Conservation (phyloP, 2,797 vertebrate genomes). For the Lithobates pipiens region DNA sequence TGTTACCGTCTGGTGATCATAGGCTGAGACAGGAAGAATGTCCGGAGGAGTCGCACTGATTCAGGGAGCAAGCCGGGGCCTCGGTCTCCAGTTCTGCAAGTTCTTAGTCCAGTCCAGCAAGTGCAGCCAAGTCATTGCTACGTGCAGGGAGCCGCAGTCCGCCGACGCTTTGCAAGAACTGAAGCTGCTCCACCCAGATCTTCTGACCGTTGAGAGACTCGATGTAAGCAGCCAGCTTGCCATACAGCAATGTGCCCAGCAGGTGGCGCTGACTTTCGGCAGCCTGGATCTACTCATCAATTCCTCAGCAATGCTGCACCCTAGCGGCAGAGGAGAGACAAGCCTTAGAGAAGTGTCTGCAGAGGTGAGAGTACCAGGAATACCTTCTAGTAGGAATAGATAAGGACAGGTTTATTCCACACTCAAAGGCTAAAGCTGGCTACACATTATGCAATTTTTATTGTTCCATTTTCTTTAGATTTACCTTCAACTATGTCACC, state of each 20-base stretch:
- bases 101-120: constrained; percentile 67
- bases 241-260: constrained; percentile 67
- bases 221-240: constrained; percentile 75
- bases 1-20: background rate
- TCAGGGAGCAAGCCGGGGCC: constrained; percentile 77
- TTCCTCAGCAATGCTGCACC: constrained; percentile 76
- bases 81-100: constrained; percentile 76
- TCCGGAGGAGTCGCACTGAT: constrained; percentile 67
- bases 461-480: no score
- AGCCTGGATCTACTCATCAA: constrained; percentile 76
- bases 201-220: constrained; percentile 71
- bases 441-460: no score
- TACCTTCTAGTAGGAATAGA: background rate
- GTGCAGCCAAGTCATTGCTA: constrained; percentile 70
- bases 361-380: constrained; percentile 64
- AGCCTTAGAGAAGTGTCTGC: constrained; percentile 76
- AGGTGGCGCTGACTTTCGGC: constrained; percentile 61
- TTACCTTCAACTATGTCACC: no score
- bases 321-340: constrained; percentile 78
- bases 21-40: background rate
- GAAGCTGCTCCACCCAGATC: constrained; percentile 63
- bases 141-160: constrained; percentile 74
- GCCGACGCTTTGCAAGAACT: constrained; percentile 67
- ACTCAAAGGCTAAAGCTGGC: no score
- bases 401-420: background rate